phyloP scores from a whole-genome alignment of 2,888 invertebrate genomes.

The Drosophila yooni region DNA sequence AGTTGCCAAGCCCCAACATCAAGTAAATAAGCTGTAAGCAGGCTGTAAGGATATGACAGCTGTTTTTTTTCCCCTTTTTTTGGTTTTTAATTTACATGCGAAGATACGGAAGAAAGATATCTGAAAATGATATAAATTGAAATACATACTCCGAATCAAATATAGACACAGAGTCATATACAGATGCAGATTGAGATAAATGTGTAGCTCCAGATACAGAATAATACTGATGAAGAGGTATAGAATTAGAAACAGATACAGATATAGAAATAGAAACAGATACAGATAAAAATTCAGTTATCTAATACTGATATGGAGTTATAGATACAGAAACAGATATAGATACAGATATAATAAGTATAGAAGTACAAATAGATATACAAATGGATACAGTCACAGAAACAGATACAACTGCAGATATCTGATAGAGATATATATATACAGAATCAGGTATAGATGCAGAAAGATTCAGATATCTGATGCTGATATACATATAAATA shows the following conservation, averaged over 20 bases:
- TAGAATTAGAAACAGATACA: not conserved
- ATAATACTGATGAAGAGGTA: not conserved
- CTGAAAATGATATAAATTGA: no score
- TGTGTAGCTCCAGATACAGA: not conserved
- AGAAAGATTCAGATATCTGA: not conserved
- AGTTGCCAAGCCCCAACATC: slow-evolving; percentile 17
- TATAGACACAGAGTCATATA: accelerated
- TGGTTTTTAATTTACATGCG: slow-evolving; percentile 40
- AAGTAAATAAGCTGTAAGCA: slow-evolving; percentile 14
- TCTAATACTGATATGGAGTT: not conserved
- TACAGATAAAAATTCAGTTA: not conserved
- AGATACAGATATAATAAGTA: not conserved
- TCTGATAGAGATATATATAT: no score
- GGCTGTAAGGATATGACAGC: slow-evolving; percentile 34
- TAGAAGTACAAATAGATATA: no score
- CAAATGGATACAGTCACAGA: no score
- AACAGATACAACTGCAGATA: not conserved
- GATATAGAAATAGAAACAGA: not conserved
- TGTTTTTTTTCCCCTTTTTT: slow-evolving; percentile 6
- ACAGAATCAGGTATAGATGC: no score
- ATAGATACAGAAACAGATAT: slow-evolving; percentile 4
- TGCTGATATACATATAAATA: not conserved
- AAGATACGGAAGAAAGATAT: not conserved
- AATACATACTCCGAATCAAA: not conserved
- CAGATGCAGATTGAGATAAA: not conserved